phyloP scores from a whole-genome alignment of 2,888 invertebrate species.

The Acronicta psi region DNA sequence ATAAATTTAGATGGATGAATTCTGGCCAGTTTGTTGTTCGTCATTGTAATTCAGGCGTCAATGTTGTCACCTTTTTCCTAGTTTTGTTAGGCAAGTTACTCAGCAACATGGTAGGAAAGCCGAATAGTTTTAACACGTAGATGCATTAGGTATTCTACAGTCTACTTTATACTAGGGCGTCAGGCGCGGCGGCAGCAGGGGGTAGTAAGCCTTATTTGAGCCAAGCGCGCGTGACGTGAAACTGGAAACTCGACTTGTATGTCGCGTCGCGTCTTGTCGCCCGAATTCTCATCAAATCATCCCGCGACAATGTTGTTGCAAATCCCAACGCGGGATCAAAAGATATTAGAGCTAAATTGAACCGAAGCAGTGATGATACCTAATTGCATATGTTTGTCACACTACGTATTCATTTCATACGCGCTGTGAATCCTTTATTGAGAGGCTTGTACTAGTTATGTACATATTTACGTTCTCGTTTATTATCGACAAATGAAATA shows the following conservation, averaged over 20 bases:
- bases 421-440: conserved; percentile 48
- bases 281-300: conserved; percentile 87
- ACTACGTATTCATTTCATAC: conserved; percentile 50
- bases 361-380: conserved; percentile 72
- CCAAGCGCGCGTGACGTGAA: conserved; percentile 86
- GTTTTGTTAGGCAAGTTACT: conserved; percentile 44
- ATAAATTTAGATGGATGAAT: not conserved
- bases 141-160: conserved; percentile 84
- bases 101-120: conserved; percentile 56
- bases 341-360: conserved; percentile 85
- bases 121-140: conserved; percentile 67
- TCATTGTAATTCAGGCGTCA: conserved; percentile 44
- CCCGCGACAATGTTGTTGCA: conserved; percentile 85
- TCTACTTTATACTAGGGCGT: conserved; percentile 78
- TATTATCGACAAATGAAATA: conserved; percentile 4
- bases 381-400: conserved; percentile 67
- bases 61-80: conserved; percentile 45
- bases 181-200: conserved; percentile 76
- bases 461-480: conserved; percentile 9
- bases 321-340: conserved; percentile 86
- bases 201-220: conserved; percentile 87
- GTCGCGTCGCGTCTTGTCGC: conserved; percentile 79
- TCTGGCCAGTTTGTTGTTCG: conserved; percentile 20
- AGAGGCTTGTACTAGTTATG: conserved; percentile 14
- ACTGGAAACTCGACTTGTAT: conserved; percentile 83